phyloP scores from a whole-genome alignment of 2,113 vertebrate species.

The Emydocephalus ijimae region DNA sequence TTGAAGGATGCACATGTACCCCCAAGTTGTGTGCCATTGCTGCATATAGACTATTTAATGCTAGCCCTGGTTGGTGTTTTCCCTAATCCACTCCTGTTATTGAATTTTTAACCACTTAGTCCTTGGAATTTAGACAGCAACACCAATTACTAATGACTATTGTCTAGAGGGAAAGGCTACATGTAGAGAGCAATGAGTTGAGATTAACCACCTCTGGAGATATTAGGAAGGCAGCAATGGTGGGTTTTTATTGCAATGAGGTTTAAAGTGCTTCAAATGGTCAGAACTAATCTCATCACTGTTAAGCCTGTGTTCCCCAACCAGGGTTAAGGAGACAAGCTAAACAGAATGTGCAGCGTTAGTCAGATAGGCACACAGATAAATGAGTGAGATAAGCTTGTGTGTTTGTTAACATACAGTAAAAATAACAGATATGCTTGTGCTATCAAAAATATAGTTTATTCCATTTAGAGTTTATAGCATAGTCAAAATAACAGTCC shows the following conservation, averaged over 20 bases:
- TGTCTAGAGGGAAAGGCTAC: not conserved
- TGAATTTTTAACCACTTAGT: not conserved
- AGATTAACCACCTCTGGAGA: not conserved
- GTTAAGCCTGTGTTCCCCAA: no score
- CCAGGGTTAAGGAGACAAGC: no score
- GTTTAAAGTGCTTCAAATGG: not conserved
- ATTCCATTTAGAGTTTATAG: no score
- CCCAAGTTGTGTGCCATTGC: not conserved
- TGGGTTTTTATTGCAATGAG: not conserved
- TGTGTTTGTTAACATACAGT: no score
- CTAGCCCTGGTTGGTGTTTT: not conserved
- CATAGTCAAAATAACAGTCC: no score
- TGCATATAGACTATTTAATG: not conserved
- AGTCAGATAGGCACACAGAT: no score
- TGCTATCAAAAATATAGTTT: no score
- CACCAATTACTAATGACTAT: not conserved
- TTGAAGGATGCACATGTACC: not conserved
- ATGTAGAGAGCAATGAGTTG: not conserved
- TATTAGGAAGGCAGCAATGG: not conserved
- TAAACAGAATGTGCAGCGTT: no score
- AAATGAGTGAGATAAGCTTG: no score
- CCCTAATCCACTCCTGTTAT: not conserved
- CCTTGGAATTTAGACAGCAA: not conserved
- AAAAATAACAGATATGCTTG: no score
- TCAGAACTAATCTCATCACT: not conserved